phyloP scores from a whole-genome alignment of 2,888 invertebrate genomes.

The Deilephila elpenor region DNA sequence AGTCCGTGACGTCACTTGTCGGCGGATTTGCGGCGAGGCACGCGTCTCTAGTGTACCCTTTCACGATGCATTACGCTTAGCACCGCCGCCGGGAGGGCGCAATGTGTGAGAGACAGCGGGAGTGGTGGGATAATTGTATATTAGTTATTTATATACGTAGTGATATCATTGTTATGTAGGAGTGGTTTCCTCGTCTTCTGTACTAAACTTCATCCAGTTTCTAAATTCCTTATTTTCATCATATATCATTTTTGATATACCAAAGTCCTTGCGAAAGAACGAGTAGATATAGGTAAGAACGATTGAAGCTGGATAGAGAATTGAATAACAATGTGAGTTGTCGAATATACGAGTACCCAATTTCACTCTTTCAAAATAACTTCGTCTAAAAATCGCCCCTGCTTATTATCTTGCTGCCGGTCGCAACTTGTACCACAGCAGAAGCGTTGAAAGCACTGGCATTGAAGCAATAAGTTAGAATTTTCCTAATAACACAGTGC shows the following conservation, averaged over 20 bases:
- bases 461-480: constrained; percentile 77
- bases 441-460: constrained; percentile 54
- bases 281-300: too few relatives aligned
- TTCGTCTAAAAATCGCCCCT: neutral
- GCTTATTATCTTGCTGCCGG: constrained; percentile 23
- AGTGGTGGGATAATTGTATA: too few relatives aligned
- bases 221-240: too few relatives aligned
- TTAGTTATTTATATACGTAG: too few relatives aligned
- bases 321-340: too few relatives aligned
- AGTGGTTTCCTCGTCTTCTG: too few relatives aligned
- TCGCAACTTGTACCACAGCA: constrained; percentile 41
- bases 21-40: constrained; percentile 60
- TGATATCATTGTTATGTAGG: too few relatives aligned
- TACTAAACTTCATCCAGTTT: too few relatives aligned
- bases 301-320: too few relatives aligned
- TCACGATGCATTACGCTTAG: constrained; percentile 67
- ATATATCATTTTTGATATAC: too few relatives aligned
- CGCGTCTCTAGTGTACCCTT: constrained; percentile 65
- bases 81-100: constrained; percentile 33
- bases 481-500: constrained; percentile 73
- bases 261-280: too few relatives aligned
- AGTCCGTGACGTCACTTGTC: constrained; percentile 31
- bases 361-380: neutral
- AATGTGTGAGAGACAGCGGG: constrained; percentile 41
- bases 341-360: too few relatives aligned